Evolutionary conservation across 2,888 invertebrate genomes (phyloP).

Genomic region (Apodemia zela): DNA sequence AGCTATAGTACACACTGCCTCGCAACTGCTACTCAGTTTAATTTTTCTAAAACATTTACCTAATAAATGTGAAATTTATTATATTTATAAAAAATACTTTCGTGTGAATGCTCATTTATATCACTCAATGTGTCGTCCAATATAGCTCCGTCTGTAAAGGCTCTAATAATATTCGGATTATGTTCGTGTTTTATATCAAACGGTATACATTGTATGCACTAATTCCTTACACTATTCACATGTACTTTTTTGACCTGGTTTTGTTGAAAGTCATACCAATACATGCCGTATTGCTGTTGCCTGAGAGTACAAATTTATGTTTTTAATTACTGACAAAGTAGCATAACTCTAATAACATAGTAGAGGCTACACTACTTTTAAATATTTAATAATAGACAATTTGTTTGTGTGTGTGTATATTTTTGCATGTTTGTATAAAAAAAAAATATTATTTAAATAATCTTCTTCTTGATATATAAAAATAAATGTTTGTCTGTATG

Average conservation of each 20-base stretch:
- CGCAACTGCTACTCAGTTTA: too few relatives aligned
- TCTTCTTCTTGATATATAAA: too few relatives aligned
- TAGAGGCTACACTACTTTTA: neutral
- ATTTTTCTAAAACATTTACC: too few relatives aligned
- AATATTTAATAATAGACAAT: neutral
- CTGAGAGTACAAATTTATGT: conserved; percentile 11
- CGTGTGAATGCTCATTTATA: too few relatives aligned
- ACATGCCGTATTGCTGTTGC: neutral
- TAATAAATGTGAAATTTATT: too few relatives aligned
- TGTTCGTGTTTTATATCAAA: neutral
- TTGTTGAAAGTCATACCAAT: neutral
- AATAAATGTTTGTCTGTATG: too few relatives aligned
- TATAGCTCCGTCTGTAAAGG: neutral
- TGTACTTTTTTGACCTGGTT: neutral
- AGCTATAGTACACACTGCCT: too few relatives aligned
- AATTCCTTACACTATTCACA: neutral
- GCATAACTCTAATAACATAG: neutral
- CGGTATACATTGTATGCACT: conserved; percentile 10
- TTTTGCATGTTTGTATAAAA: neutral
- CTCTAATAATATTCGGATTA: neutral
- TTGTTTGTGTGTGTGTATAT: neutral
- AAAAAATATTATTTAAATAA: too few relatives aligned
- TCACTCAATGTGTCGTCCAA: neutral
- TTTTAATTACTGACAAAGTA: neutral
- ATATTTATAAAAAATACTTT: too few relatives aligned